These are phyloP conservation scores for Calidris pugnax DNA, from an alignment of 2,113 vertebrate species.

Conservation along the genomic window DNA sequence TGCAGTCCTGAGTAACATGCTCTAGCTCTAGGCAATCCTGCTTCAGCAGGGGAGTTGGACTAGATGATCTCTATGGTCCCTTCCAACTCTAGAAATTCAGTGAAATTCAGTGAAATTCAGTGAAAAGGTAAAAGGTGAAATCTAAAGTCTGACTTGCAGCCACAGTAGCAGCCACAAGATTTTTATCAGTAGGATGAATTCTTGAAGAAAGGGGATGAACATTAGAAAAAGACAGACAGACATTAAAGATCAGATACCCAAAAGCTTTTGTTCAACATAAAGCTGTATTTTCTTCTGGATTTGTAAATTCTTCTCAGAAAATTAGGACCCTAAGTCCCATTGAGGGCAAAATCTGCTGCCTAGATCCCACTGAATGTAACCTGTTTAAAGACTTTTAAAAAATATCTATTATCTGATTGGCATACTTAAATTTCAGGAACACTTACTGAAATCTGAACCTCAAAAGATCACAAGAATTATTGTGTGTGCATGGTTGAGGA, in stretches of 20 bases:
- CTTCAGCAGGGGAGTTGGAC: too few relatives aligned
- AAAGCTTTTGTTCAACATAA: background rate
- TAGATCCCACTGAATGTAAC: background rate
- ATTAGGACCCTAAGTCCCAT: background rate
- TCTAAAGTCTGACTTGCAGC: background rate
- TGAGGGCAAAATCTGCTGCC: background rate
- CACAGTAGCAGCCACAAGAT: background rate
- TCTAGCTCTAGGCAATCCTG: too few relatives aligned
- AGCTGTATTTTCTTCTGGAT: background rate
- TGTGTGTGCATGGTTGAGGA: background rate
- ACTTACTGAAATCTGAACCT: background rate
- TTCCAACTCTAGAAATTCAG: too few relatives aligned
- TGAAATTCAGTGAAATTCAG: too few relatives aligned
- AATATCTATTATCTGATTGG: background rate
- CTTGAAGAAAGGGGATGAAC: background rate
- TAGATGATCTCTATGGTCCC: too few relatives aligned
- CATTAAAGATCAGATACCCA: background rate
- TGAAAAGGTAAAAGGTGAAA: background rate
- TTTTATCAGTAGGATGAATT: background rate
- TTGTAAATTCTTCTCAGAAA: background rate
- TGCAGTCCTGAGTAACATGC: too few relatives aligned
- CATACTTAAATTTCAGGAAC: background rate
- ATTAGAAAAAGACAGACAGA: background rate
- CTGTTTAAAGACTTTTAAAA: background rate
- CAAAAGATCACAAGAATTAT: background rate